Evolutionary conservation across 1,140 invertebrate species (phyloP), one percentile per base, ranked within the genome.

Genomic region (Calephelis nemesis): DNA sequence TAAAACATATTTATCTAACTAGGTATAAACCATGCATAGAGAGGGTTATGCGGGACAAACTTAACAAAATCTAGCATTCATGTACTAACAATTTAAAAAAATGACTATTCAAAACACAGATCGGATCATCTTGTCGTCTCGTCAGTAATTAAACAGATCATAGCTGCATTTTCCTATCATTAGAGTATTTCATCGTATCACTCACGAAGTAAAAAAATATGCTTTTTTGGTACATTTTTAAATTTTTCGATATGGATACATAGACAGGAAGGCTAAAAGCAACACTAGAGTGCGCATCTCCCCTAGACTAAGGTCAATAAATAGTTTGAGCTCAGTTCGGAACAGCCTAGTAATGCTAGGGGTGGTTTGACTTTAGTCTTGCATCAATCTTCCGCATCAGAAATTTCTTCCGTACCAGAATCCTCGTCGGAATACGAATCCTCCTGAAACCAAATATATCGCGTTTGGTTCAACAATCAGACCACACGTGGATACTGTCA

Each of bases 381-480:
- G 82, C 77, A 78, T 90, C 88, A 89, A 77, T 88, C 86, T 60
- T 90, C 87, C 71, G 69, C 82, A 73, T 90, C 88, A 11, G 88
- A 88, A 47, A 91, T 81, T 75, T 91, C 88, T 78, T 91, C 88
- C n/a, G 87, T 89, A 69, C 88, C 87, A 5, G 88, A 91, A 72
- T 88, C 86, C 72, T 88, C 88, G 68, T 88, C 87, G 52, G 86
- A 90, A 75, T 85, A 88, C 70, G 87, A 90, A 86, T 91, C 88
- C 88, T 91, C 88, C 88, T 91, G 88, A 86, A 91, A 91, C 69
- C 83, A 90, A 90, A 89, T 75, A 83, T 73, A 77, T 82, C 79
- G 79, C 78, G 75, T 75, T 87, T 85, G 84, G 80, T 86, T 70
- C 75, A 77, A 79, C 74, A 71, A 69, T 68, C 73, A 69, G 72